These are phyloP conservation scores for Leiothrix lutea DNA, from an alignment of 2,113 vertebrate genomes.

Conservation along the genomic window DNA sequence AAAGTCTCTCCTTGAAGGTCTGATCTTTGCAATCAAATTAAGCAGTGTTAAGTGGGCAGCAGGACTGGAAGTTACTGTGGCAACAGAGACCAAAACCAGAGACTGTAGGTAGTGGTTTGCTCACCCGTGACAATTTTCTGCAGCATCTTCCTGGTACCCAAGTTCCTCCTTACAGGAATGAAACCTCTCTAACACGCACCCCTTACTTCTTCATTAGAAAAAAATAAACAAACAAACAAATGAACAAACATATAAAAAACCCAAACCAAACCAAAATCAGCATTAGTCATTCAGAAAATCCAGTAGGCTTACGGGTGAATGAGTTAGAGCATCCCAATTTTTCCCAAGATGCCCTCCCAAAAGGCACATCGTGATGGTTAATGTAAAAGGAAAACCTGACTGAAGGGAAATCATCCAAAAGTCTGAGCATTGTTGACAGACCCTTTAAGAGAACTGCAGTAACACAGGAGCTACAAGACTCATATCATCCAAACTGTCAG, in stretches of 20 bases:
- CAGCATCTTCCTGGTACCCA: background rate
- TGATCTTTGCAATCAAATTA: background rate
- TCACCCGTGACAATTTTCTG: background rate
- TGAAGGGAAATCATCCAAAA: background rate
- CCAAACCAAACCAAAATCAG: background rate
- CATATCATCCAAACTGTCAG: conserved; percentile 30
- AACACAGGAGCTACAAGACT: conserved; percentile 28
- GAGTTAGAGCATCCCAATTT: background rate
- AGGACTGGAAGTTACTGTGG: background rate
- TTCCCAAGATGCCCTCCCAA: background rate
- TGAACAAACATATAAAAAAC: accelerated
- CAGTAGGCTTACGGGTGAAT: background rate
- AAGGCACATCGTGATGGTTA: accelerated
- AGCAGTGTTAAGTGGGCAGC: background rate
- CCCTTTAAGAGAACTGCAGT: conserved; percentile 1
- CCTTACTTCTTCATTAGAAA: background rate
- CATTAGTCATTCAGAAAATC: background rate
- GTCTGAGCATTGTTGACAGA: conserved; percentile 6
- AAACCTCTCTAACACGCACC: background rate
- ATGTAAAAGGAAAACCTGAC: background rate
- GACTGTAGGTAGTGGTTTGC: background rate
- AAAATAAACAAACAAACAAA: background rate
- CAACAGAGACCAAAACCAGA: background rate
- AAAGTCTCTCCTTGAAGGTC: background rate
- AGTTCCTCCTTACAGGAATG: background rate